These are phyloP conservation scores for Dromas ardeola DNA, from an alignment of 2,113 vertebrate genomes.

Conservation along the genomic window DNA sequence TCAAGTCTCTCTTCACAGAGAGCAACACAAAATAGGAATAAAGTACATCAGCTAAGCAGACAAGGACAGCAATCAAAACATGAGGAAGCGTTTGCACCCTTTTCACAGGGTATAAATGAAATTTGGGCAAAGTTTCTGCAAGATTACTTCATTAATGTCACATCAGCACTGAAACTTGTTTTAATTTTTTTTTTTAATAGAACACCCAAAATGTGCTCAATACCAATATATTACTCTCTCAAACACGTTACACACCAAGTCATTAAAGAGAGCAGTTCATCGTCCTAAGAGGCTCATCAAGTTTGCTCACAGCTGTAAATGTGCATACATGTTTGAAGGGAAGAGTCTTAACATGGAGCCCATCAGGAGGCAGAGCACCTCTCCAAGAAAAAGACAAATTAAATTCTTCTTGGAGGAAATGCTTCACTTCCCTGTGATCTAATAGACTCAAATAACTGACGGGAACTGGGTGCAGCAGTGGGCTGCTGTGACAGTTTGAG, in stretches of 20 bases:
- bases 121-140: not conserved
- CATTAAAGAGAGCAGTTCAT: not conserved
- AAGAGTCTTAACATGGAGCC: not conserved
- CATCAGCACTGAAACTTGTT: not conserved
- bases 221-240: not conserved
- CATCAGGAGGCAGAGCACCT: not conserved
- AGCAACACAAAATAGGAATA: not conserved
- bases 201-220: not conserved
- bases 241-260: not conserved
- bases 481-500: not conserved
- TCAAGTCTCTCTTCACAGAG: too few relatives aligned
- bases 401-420: not conserved
- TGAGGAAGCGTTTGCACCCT: rapidly evolving
- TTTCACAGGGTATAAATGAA: not conserved
- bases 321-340: not conserved
- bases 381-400: not conserved
- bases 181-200: not conserved
- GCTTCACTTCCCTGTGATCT: not conserved
- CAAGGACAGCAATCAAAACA: not conserved
- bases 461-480: not conserved
- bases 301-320: not conserved
- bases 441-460: not conserved
- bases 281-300: not conserved
- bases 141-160: not conserved
- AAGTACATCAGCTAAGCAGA: not conserved